phyloP scores from a whole-genome alignment of 1,140 invertebrate species.

The Lepidurus arcticus region DNA sequence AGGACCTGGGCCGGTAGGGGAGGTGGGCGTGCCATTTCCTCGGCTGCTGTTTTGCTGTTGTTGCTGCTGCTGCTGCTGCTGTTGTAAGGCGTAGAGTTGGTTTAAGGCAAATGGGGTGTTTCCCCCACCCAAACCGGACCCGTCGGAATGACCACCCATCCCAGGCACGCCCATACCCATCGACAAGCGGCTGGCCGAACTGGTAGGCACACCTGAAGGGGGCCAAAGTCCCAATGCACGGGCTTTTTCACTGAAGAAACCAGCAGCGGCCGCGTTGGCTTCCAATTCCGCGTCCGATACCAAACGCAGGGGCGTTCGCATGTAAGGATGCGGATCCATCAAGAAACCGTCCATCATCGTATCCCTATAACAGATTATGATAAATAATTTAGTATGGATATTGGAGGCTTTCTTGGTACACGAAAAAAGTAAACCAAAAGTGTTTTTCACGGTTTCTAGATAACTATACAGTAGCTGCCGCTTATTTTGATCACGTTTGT shows the following conservation, averaged over 20 bases:
- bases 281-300: conserved; percentile 7
- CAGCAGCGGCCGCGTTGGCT: not conserved
- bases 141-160: not conserved
- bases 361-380: not conserved
- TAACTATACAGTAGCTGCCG: too few species aligned
- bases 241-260: not conserved
- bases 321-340: not conserved
- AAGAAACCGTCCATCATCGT: conserved; percentile 3
- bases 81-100: not conserved
- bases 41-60: not conserved
- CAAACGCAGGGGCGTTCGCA: not conserved
- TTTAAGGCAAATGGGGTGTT: conserved; percentile 9
- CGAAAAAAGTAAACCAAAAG: too few species aligned
- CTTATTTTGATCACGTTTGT: too few species aligned
- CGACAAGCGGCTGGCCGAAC: not conserved
- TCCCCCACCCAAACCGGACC: not conserved
- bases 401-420: not conserved
- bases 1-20: not conserved
- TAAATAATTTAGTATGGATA: not conserved
- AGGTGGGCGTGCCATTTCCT: conserved; percentile 1
- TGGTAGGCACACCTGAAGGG: conserved; percentile 12
- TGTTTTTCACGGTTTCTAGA: too few species aligned
- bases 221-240: not conserved
- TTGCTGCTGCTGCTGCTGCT: not conserved
- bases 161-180: conserved; percentile 11